These are phyloP conservation scores for Neogobius melanostomus DNA, from an alignment of 2,113 vertebrate species.

Conservation along the genomic window DNA sequence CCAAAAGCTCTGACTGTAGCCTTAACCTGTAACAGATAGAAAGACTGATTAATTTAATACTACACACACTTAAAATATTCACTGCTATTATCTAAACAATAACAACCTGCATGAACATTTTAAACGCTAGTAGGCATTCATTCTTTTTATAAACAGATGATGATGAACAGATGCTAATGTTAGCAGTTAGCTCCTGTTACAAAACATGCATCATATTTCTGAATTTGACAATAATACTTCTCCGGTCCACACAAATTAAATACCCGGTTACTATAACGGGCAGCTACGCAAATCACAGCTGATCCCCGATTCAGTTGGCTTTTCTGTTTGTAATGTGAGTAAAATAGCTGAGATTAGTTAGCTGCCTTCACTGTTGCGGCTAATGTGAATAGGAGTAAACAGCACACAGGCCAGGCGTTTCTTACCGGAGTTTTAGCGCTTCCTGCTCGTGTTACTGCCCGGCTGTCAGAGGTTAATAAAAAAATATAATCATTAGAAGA, in stretches of 20 bases:
- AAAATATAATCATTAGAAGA: background rate
- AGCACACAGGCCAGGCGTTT: constrained; percentile 45
- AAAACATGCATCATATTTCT: constrained; percentile 7
- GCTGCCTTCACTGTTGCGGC: constrained; percentile 6
- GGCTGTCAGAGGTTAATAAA: constrained; percentile 4
- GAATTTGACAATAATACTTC: constrained; percentile 33
- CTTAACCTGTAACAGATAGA: constrained; percentile 34
- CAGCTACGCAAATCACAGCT: background rate
- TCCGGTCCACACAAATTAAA: constrained; percentile 14
- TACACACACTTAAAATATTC: too few relatives aligned
- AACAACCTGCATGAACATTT: background rate
- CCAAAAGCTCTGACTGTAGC: constrained; percentile 23
- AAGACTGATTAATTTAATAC: background rate
- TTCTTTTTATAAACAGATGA: background rate
- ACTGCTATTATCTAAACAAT: background rate
- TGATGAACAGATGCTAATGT: constrained; percentile 16
- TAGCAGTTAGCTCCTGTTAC: constrained; percentile 44
- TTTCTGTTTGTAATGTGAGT: background rate
- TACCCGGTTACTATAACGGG: background rate
- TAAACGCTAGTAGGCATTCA: too few relatives aligned
- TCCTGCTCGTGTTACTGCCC: constrained; percentile 38
- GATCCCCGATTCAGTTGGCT: background rate
- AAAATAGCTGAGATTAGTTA: constrained; percentile 4
- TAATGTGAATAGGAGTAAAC: constrained; percentile 37
- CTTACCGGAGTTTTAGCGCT: constrained; percentile 60